Percentiles rank a stretch among this genome's conserved stretches.
These are phyloP conservation scores for Bradypodion pumilum DNA, from an alignment of 2,797 vertebrate genomes.

Conservation along the genomic window DNA sequence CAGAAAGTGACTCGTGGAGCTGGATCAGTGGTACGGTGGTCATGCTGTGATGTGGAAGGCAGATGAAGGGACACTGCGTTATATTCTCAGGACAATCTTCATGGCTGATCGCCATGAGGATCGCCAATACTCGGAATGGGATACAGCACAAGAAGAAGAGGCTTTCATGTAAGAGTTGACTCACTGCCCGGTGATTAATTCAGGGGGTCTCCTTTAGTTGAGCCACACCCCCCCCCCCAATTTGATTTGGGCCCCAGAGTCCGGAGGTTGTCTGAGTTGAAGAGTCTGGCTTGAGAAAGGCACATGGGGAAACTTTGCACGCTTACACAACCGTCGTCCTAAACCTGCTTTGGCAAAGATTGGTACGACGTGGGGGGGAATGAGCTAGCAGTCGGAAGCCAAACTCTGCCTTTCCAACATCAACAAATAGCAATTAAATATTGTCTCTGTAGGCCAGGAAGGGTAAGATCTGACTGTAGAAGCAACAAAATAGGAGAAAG, in stretches of 20 bases:
- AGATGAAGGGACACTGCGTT: too few relatives aligned
- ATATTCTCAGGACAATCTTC: too few relatives aligned
- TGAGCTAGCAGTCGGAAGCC: constrained; percentile 7
- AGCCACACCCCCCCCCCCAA: too few relatives aligned
- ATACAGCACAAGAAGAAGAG: too few relatives aligned
- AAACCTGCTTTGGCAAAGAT: not conserved
- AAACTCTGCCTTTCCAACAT: constrained; percentile 10
- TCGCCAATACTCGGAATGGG: too few relatives aligned
- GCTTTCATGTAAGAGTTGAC: too few relatives aligned
- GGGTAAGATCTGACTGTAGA: not conserved
- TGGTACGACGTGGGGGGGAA: not conserved
- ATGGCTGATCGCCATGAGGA: too few relatives aligned
- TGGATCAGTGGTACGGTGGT: too few relatives aligned
- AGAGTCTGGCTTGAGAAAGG: not conserved
- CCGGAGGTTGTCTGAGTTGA: not conserved
- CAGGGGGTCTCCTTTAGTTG: too few relatives aligned
- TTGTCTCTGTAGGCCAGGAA: constrained; percentile 8
- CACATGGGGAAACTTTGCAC: not conserved
- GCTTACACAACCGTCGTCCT: not conserved
- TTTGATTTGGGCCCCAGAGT: not conserved
- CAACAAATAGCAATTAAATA: not conserved
- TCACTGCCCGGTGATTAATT: too few relatives aligned
- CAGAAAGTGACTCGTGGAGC: too few relatives aligned
- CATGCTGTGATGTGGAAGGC: too few relatives aligned
- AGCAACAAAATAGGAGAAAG: not conserved